Evolutionary conservation across 2,888 invertebrate genomes (phyloP).

Genomic region (Drosophila flavopinicola): DNA sequence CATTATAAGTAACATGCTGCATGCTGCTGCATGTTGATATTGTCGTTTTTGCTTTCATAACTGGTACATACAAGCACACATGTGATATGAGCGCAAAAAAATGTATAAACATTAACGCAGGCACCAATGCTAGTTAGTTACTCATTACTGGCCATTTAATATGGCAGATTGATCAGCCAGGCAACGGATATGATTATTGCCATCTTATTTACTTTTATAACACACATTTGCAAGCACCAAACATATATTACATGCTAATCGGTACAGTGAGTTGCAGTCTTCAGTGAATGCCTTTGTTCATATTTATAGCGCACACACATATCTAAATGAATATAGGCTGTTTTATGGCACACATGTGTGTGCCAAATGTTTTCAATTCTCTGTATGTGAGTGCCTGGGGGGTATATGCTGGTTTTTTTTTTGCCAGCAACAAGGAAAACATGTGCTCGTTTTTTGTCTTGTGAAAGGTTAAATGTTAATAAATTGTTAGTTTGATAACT

Average conservation of each 20-base stretch:
- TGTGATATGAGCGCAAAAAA: conserved; percentile 35
- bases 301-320: not conserved
- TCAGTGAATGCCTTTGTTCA: not conserved
- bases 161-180: conserved; percentile 18
- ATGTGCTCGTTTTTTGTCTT: conserved; percentile 20
- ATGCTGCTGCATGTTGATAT: conserved; percentile 16
- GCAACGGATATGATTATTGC: conserved; percentile 64
- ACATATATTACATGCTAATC: conserved; percentile 40
- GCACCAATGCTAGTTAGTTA: conserved; percentile 50
- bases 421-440: conserved; percentile 19
- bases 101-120: conserved; percentile 55
- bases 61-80: conserved; percentile 15
- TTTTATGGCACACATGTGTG: conserved; percentile 31
- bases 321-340: conserved; percentile 5
- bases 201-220: conserved; percentile 55
- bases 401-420: conserved; percentile 28
- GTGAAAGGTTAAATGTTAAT: conserved; percentile 66
- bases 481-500: conserved; percentile 66
- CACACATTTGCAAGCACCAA: conserved; percentile 28
- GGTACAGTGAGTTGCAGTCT: conserved; percentile 20
- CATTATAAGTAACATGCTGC: conserved; percentile 55
- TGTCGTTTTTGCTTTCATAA: conserved; percentile 51
- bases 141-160: conserved; percentile 59
- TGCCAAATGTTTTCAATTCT: conserved; percentile 43
- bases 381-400: conserved; percentile 41